phyloP scores from a whole-genome alignment of 2,888 invertebrate genomes.

The Cheilosia pagana region DNA sequence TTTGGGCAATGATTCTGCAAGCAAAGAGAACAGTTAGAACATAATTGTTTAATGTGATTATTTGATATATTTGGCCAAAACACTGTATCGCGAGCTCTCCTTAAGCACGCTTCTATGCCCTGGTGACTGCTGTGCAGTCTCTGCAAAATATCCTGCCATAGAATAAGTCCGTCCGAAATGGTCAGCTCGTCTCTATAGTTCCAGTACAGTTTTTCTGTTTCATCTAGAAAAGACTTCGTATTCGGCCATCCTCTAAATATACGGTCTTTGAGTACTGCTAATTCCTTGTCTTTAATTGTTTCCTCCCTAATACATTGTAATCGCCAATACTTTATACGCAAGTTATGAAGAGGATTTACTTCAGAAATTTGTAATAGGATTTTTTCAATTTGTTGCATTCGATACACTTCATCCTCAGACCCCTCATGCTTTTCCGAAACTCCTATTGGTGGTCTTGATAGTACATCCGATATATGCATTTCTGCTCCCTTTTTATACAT shows the following conservation, averaged over 20 bases:
- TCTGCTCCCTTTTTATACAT: slow-evolving; percentile 2
- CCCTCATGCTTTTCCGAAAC: background rate
- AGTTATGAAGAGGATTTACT: slow-evolving; percentile 11
- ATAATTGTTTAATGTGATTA: slow-evolving; percentile 24
- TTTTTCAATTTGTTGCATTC: slow-evolving; percentile 8
- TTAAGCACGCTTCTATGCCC: slow-evolving; percentile 21
- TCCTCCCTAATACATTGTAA: slow-evolving; percentile 15
- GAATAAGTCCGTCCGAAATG: slow-evolving; percentile 6
- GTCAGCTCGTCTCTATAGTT: slow-evolving; percentile 29
- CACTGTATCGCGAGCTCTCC: slow-evolving; percentile 29
- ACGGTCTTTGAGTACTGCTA: slow-evolving; percentile 1
- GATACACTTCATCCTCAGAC: slow-evolving; percentile 4
- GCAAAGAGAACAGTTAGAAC: slow-evolving; percentile 15
- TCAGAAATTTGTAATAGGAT: slow-evolving; percentile 17
- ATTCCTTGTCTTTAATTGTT: slow-evolving; percentile 3
- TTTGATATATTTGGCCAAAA: slow-evolving; percentile 34
- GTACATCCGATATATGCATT: slow-evolving; percentile 26
- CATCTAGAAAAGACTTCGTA: background rate
- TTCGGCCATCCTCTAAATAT: slow-evolving; percentile 25
- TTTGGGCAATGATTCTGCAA: slow-evolving; percentile 24
- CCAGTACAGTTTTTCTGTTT: background rate
- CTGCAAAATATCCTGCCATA: slow-evolving; percentile 19
- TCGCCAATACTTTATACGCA: slow-evolving; percentile 15
- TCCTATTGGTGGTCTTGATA: slow-evolving; percentile 10
- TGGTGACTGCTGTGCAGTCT: slow-evolving; percentile 27